Base-by-base conservation (phyloP, 2,888 invertebrate genomes). In the Brenthis hecate region DNA sequence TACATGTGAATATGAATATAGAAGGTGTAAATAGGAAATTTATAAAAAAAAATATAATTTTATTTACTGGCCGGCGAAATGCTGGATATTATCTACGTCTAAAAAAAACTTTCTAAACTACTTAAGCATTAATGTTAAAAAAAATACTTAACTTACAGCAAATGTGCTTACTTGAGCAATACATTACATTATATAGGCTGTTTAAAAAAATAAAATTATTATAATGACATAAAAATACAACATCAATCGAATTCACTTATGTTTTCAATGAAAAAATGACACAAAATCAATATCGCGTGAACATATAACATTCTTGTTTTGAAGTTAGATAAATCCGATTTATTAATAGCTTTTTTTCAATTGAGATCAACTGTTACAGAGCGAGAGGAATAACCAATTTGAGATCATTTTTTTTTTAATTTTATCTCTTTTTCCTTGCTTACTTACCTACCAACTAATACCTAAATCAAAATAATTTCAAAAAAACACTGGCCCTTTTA, bases 61-160 rank as follows among this genome's bases (percentile, higher is more conserved):
- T 68, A 73, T 76, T 82, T 86, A 87, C 88, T 88, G 88, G 88
- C 88, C 88, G 81, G 79, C 76, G 79, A 87, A 88, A 87, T 87
- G 86, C 88, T 73, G 71, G 68, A 23, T 50, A 19, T 23, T 57
- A 28, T 51, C 53, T 50, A 71, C 16, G 55, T 19, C 66, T 64
- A 60, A 48, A 63, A n/a, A 50, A 61, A 61, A 36, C 6, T 53
- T 13, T 19, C 6, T 3, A 36, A 53, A 56, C 56, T 28, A 54
- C 13, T 53, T 50, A 14, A 56, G n/a, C 16, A 36, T 11, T 36
- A 16, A 14, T 6, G 6, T 28, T 1, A n/a, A 50, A 28, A 13
- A 48, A 60, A n/a, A 43, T 11, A 60, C 48, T 60, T 28, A 55
- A 43, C 43, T 55, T 54, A 64, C 19, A 14, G 16, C 19, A n/a